phyloP scores from a whole-genome alignment of 1,140 invertebrate species.

The Saccostrea cuccullata region DNA sequence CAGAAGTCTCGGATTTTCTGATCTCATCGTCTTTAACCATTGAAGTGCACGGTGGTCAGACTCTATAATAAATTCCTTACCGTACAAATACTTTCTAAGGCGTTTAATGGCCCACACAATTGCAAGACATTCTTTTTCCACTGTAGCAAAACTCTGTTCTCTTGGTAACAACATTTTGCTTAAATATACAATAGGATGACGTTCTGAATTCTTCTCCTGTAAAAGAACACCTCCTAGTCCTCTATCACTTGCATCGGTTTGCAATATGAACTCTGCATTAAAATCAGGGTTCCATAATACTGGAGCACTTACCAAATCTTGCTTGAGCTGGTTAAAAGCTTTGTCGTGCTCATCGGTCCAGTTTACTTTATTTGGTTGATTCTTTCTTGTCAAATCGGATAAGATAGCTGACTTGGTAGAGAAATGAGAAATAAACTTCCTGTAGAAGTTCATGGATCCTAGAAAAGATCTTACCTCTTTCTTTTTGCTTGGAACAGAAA shows the following conservation, averaged over 20 bases:
- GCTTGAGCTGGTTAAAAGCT: constrained; percentile 47
- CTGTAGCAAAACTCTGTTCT: too few relatives aligned
- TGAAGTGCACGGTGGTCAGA: constrained; percentile 29
- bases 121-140: too few relatives aligned
- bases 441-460: constrained; percentile 54
- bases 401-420: constrained; percentile 63
- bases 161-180: too few relatives aligned
- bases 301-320: constrained; percentile 27
- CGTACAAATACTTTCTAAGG: background rate
- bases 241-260: too few relatives aligned
- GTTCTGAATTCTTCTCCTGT: too few relatives aligned
- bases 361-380: constrained; percentile 10
- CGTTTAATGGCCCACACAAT: constrained; percentile 10
- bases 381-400: constrained; percentile 47
- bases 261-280: constrained; percentile 55
- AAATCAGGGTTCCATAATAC: constrained; percentile 50
- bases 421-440: constrained; percentile 34
- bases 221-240: too few relatives aligned
- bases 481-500: constrained; percentile 68
- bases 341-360: constrained; percentile 34
- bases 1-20: too few relatives aligned
- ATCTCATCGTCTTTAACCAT: too few relatives aligned
- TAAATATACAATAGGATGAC: too few relatives aligned
- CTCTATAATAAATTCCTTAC: constrained; percentile 3
- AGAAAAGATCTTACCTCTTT: constrained; percentile 71